phyloP scores from a whole-genome alignment of 2,797 vertebrate species.

The Leucoraja ocellata region DNA sequence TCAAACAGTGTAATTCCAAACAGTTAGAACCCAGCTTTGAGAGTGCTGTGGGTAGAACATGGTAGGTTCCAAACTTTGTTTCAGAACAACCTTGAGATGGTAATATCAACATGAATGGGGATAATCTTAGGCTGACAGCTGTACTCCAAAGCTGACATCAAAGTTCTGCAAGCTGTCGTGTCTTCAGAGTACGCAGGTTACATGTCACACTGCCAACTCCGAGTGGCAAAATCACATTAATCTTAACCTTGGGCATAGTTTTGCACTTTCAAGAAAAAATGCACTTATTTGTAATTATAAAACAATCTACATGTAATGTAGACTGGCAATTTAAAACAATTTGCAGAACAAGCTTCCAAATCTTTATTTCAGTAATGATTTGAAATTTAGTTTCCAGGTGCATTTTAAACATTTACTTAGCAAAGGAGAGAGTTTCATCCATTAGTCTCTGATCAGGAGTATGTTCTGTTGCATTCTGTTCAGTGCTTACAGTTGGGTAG shows the following conservation, averaged over 20 bases:
- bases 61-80: background rate
- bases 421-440: too few relatives aligned
- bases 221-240: background rate
- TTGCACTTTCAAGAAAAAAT: background rate
- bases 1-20: background rate
- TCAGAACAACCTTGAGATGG: background rate
- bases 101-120: background rate
- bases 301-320: background rate
- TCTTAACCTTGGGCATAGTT: too few relatives aligned
- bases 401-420: background rate
- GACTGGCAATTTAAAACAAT: background rate
- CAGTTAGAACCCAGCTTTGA: background rate
- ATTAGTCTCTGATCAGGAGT: background rate
- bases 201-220: background rate
- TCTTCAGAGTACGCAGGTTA: background rate
- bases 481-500: background rate
- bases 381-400: background rate
- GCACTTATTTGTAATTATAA: background rate
- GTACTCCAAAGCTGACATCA: background rate
- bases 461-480: background rate
- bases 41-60: background rate
- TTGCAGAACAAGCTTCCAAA: background rate
- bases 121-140: background rate
- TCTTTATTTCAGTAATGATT: background rate
- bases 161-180: background rate